Evolutionary conservation across 2,113 vertebrate species (phyloP).

Genomic region (Sakesphorus luctuosus): DNA sequence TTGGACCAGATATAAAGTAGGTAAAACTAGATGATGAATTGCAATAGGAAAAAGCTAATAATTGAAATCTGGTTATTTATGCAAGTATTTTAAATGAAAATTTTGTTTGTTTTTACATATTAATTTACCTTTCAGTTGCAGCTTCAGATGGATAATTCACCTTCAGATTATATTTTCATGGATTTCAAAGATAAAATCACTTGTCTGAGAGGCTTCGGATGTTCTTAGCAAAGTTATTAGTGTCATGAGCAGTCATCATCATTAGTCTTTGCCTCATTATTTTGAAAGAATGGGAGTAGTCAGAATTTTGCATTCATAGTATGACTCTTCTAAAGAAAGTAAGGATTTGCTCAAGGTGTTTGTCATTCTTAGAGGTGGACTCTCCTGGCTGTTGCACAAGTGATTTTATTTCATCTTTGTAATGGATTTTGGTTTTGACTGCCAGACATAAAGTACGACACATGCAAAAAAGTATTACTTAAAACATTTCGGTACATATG

Average conservation of each 20-base stretch:
- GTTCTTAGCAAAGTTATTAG: neutral
- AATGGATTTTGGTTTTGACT: neutral
- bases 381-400: neutral
- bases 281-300: neutral
- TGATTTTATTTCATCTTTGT: neutral
- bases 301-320: neutral
- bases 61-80: neutral
- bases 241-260: neutral
- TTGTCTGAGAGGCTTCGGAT: neutral
- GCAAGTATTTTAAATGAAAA: neutral
- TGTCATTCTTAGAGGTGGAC: neutral
- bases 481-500: neutral
- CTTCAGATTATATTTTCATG: neutral
- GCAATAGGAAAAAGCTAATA: neutral
- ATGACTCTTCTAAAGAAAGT: neutral
- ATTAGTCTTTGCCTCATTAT: neutral
- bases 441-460: neutral
- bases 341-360: neutral
- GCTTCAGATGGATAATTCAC: neutral
- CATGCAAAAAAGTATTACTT: neutral
- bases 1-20: slow-evolving; percentile 92
- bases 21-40: neutral
- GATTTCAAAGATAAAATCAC: neutral
- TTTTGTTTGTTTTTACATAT: neutral
- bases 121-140: neutral